A percentile compares a stretch with the other conserved stretches of the same genome.
Conservation (phyloP, 2,888 invertebrate genomes). For the Stratiomys singularior region DNA sequence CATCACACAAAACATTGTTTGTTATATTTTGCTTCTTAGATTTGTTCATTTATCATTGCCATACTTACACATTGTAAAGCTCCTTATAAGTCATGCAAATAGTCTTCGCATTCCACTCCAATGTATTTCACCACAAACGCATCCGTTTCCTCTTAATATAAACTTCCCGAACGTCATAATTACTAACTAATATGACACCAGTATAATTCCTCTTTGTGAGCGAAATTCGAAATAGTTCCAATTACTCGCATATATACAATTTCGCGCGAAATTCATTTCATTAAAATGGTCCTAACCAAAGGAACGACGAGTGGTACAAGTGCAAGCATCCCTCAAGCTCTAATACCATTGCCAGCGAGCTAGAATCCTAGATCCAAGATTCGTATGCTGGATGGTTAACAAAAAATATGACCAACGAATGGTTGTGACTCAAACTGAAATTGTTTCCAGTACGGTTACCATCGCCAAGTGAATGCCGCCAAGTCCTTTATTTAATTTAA, state of each 20-base stretch:
- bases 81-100: too few relatives aligned
- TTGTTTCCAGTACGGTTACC: slow-evolving; percentile 37
- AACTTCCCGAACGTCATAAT: background rate
- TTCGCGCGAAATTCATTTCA: background rate
- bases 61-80: too few relatives aligned
- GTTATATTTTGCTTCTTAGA: too few relatives aligned
- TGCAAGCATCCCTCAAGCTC: background rate
- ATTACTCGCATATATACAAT: background rate
- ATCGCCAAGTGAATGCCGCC: slow-evolving; percentile 12
- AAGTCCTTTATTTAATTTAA: slow-evolving; percentile 43
- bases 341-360: background rate
- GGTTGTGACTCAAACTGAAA: slow-evolving; percentile 27
- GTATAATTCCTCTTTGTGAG: background rate
- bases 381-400: background rate
- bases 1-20: too few relatives aligned
- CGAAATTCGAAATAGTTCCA: background rate
- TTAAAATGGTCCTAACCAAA: slow-evolving; percentile 8
- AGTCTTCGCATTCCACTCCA: too few relatives aligned
- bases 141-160: background rate
- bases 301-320: background rate
- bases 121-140: too few relatives aligned
- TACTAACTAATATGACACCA: slow-evolving; percentile 9
- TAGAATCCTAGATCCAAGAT: background rate
- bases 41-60: too few relatives aligned
- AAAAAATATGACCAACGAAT: slow-evolving; percentile 23